Evolutionary conservation across 30 jellyfish, hydroid and myxozoan genomes (phyloP).

Genomic region (Rhopilema esculentum): DNA sequence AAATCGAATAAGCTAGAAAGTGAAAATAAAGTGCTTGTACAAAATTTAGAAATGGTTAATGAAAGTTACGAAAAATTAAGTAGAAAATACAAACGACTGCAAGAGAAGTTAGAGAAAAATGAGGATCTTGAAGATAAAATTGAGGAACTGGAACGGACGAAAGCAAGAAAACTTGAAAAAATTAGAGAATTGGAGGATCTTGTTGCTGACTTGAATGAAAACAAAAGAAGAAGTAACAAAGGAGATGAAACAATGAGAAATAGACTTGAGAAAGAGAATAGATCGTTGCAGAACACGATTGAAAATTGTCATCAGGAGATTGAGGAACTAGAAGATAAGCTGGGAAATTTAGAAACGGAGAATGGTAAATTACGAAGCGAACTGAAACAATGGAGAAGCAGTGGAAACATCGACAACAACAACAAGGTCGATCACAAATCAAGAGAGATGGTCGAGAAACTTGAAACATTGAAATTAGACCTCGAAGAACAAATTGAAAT

Average conservation of each 20-base stretch:
- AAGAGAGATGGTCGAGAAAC: slow-evolving; percentile 64
- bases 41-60: slow-evolving; percentile 62
- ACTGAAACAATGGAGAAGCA: slow-evolving; percentile 35
- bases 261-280: slow-evolving; percentile 74
- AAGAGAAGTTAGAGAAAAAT: slow-evolving; percentile 65
- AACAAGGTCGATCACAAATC: slow-evolving; percentile 1
- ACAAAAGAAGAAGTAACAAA: slow-evolving; percentile 13
- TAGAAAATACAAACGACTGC: slow-evolving; percentile 62
- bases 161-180: slow-evolving; percentile 66
- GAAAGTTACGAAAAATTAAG: slow-evolving; percentile 63
- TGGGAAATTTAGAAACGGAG: slow-evolving; percentile 47
- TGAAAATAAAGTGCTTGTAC: slow-evolving; percentile 45
- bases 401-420: slow-evolving; percentile 1
- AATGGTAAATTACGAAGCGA: slow-evolving; percentile 52
- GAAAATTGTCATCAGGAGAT: slow-evolving; percentile 67
- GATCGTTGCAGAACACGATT: slow-evolving; percentile 37
- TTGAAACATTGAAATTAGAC: slow-evolving; percentile 57
- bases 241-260: slow-evolving; percentile 61
- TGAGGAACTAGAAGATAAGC: slow-evolving; percentile 58
- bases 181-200: slow-evolving; percentile 74
- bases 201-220: slow-evolving; percentile 37
- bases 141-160: slow-evolving; percentile 75
- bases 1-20: slow-evolving; percentile 61
- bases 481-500: slow-evolving; percentile 75
- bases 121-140: slow-evolving; percentile 79